A percentile compares a stretch with the other conserved stretches of the same genome.
Evolutionary conservation across 2,113 vertebrate species (phyloP).

Genomic region (Sapajus apella): DNA sequence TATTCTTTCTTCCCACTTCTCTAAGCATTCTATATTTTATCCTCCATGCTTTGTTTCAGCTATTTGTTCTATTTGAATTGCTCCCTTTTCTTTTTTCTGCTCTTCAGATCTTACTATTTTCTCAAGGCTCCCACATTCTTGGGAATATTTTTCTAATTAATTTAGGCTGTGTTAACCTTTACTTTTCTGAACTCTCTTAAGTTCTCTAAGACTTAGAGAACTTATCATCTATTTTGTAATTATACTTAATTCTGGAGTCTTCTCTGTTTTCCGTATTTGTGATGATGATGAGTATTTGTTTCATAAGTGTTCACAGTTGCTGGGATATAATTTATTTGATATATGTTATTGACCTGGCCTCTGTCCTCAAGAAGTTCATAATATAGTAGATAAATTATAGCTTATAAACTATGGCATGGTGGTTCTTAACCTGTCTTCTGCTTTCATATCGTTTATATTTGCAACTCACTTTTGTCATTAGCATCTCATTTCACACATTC

Average conservation of each 20-base stretch:
- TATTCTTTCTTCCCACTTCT: background rate
- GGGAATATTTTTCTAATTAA: slow-evolving; percentile 26
- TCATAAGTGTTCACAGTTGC: background rate
- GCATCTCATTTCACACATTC: background rate
- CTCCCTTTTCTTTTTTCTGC: background rate
- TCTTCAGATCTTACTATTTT: background rate
- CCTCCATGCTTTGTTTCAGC: background rate
- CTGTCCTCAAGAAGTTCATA: background rate
- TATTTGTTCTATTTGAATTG: slow-evolving; percentile 9
- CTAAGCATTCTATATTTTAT: background rate
- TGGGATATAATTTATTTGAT: background rate
- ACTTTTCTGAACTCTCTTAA: background rate
- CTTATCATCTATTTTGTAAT: background rate
- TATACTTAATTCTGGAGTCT: slow-evolving; percentile 19
- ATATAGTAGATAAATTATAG: background rate
- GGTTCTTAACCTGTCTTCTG: background rate
- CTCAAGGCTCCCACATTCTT: background rate
- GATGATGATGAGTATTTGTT: background rate
- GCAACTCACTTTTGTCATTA: background rate
- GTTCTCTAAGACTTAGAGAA: background rate
- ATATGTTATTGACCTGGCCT: background rate
- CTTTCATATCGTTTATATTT: background rate
- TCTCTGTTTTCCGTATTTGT: background rate
- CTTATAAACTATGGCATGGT: background rate
- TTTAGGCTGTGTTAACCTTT: background rate